phyloP scores from a whole-genome alignment of 1,140 invertebrate genomes.

The Lucilia cuprina region DNA sequence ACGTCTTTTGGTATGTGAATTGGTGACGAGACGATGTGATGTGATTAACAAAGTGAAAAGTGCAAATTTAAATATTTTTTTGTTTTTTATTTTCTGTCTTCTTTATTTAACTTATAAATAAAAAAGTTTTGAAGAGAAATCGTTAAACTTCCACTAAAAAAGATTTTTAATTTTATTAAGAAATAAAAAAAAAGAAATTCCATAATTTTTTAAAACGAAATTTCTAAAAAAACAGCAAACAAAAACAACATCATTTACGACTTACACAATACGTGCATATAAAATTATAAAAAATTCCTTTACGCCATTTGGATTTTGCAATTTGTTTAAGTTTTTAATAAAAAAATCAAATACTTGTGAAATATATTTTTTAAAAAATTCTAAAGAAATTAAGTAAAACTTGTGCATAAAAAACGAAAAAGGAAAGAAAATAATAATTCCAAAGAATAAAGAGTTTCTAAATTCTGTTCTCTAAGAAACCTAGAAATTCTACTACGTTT shows the following conservation, averaged over 20 bases:
- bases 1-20: slow-evolving; percentile 27
- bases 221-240: slow-evolving; percentile 36
- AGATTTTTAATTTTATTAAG: slow-evolving; percentile 9
- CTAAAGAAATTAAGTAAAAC: slow-evolving; percentile 9
- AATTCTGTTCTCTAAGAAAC: slow-evolving; percentile 49
- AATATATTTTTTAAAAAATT: slow-evolving; percentile 23
- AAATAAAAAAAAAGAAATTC: slow-evolving; percentile 24
- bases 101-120: neutral
- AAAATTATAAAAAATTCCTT: slow-evolving; percentile 56
- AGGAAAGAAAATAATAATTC: slow-evolving; percentile 17
- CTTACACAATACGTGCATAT: slow-evolving; percentile 43
- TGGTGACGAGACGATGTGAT: slow-evolving; percentile 33
- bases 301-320: slow-evolving; percentile 33
- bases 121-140: slow-evolving; percentile 28
- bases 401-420: neutral
- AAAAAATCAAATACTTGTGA: slow-evolving; percentile 44
- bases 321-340: slow-evolving; percentile 31
- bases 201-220: slow-evolving; percentile 33
- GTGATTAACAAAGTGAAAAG: slow-evolving; percentile 35
- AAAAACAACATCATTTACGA: slow-evolving; percentile 40
- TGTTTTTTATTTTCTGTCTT: slow-evolving; percentile 8
- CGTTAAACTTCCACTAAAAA: slow-evolving; percentile 29
- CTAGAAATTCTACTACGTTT: slow-evolving; percentile 60
- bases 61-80: slow-evolving; percentile 32
- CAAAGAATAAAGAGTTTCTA: slow-evolving; percentile 38